Percentiles rank a stretch among this genome's conserved stretches.
These are phyloP conservation scores for Pipistrellus pipistrellus DNA, from an alignment of 2,797 vertebrate species.

Conservation along the genomic window DNA sequence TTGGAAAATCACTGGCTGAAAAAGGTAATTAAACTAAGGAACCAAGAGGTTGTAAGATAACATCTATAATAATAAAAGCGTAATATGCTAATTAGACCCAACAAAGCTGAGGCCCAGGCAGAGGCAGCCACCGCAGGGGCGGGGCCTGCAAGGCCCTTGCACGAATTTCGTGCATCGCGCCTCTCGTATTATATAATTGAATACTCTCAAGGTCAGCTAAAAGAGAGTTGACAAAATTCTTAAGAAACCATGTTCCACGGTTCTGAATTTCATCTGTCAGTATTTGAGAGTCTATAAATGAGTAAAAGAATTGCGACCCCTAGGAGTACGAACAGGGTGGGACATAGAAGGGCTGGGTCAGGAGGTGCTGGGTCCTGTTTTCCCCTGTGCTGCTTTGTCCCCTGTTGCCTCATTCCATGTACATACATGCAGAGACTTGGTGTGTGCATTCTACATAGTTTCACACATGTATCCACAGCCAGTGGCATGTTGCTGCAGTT, in stretches of 20 bases:
- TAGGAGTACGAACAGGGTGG: neutral
- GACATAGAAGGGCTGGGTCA: conserved; percentile 49
- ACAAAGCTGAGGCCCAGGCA: too few relatives aligned
- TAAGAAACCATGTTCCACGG: neutral
- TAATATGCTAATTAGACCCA: too few relatives aligned
- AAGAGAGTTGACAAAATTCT: neutral
- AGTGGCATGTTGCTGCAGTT: accelerated
- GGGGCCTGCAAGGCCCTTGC: too few relatives aligned
- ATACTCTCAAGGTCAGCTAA: neutral
- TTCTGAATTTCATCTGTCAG: conserved; percentile 40
- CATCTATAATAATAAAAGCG: neutral
- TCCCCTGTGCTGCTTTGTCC: neutral
- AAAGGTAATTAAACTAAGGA: conserved; percentile 64
- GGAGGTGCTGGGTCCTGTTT: neutral
- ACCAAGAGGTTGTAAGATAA: conserved; percentile 24
- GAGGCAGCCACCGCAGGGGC: too few relatives aligned
- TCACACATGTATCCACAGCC: accelerated
- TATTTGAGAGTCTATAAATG: conserved; percentile 57
- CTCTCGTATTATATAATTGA: conserved; percentile 7
- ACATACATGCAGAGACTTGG: neutral
- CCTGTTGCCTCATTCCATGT: neutral
- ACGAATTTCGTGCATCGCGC: too few relatives aligned
- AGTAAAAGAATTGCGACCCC: conserved; percentile 28
- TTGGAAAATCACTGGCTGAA: conserved; percentile 59
- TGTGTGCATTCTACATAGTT: accelerated